Evolutionary conservation across 2,888 invertebrate species (phyloP).

Genomic region (Parascotia fuliginaria): DNA sequence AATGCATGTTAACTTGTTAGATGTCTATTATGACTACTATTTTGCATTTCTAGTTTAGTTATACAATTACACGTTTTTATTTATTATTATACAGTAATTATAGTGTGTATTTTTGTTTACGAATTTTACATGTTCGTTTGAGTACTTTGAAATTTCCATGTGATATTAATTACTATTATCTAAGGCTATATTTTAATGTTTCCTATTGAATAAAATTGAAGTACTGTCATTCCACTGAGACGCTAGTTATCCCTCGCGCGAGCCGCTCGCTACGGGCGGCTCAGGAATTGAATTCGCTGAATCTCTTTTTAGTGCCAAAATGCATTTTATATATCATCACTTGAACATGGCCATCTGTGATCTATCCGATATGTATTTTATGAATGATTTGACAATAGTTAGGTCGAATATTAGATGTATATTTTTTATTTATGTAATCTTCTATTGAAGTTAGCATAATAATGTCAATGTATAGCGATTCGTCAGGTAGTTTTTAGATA

Average conservation of each 20-base stretch:
- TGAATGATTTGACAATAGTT: conserved; percentile 67
- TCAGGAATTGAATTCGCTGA: conserved; percentile 53
- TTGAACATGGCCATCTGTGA: conserved; percentile 70
- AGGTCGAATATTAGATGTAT: conserved; percentile 67
- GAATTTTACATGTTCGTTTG: conserved; percentile 74
- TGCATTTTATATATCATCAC: conserved; percentile 65
- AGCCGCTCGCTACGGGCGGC: conserved; percentile 21
- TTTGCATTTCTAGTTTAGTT: conserved; percentile 84
- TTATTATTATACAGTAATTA: conserved; percentile 78
- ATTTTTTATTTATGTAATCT: conserved; percentile 79
- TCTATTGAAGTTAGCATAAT: conserved; percentile 78
- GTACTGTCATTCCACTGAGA: conserved; percentile 69
- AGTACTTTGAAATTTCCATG: conserved; percentile 81
- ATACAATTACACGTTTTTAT: conserved; percentile 79
- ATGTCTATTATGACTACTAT: conserved; percentile 70
- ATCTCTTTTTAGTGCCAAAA: conserved; percentile 82
- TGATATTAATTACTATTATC: conserved; percentile 82
- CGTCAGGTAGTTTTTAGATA: conserved; percentile 63
- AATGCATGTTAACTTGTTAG: conserved; percentile 76
- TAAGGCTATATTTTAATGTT: conserved; percentile 71
- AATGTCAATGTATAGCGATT: conserved; percentile 65
- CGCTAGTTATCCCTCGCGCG: conserved; percentile 35
- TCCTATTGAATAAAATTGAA: conserved; percentile 59
- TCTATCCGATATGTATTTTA: conserved; percentile 65
- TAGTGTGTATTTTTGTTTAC: conserved; percentile 79